Conservation (phyloP, 2,797 vertebrate species). For the Hylomyscus alleni region DNA sequence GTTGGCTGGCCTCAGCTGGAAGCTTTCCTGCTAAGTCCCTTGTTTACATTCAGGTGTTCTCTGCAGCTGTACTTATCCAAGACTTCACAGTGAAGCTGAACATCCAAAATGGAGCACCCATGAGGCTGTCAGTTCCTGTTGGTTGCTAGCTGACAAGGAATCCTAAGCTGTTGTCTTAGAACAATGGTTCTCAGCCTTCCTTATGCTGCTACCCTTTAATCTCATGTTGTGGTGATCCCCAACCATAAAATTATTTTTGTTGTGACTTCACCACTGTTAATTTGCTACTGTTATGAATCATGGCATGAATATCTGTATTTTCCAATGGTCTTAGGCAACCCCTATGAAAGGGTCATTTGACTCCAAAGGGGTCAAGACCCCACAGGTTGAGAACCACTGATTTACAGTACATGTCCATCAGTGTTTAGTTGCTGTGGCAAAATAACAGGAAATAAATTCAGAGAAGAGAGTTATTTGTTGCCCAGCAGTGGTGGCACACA, state of each 20-base stretch:
- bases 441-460: not conserved
- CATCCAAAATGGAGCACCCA: not conserved
- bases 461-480: not conserved
- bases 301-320: not conserved
- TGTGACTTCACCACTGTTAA: not conserved
- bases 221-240: not conserved
- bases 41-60: not conserved
- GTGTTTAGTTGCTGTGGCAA: not conserved
- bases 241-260: not conserved
- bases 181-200: not conserved
- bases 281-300: not conserved
- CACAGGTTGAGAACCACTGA: not conserved
- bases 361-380: not conserved
- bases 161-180: not conserved
- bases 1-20: constrained; percentile 1
- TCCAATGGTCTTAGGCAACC: not conserved
- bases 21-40: not conserved
- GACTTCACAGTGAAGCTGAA: not conserved
- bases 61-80: not conserved
- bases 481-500: too few relatives aligned
- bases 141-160: constrained; percentile 21
- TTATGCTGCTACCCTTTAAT: not conserved
- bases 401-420: not conserved
- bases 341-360: not conserved
- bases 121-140: not conserved